A percentile compares a stretch with the other conserved stretches of the same genome.
Evolutionary conservation across 1,140 invertebrate species (phyloP).

Genomic region (Amyelois transitella): DNA sequence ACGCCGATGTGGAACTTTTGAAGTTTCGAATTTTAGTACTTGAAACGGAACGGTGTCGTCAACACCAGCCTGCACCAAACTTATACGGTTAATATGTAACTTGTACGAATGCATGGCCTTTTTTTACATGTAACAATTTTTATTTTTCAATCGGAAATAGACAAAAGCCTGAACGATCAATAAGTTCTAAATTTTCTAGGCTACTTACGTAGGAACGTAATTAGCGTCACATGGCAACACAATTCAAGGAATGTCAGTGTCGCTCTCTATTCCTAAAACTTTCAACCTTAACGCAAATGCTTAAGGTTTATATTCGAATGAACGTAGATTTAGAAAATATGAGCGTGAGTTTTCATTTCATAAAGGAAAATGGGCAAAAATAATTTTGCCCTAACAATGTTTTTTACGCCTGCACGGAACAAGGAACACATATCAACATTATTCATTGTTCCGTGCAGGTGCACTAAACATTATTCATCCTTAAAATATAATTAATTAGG

Average conservation of each 20-base stretch:
- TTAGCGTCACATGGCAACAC: not conserved
- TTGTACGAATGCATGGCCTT: too few species aligned
- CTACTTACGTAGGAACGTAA: too few species aligned
- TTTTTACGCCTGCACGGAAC: not conserved
- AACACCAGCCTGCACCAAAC: not conserved
- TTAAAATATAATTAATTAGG: too few species aligned
- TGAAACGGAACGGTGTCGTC: constrained; percentile 30
- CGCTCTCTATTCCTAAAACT: not conserved
- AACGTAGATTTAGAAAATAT: not conserved
- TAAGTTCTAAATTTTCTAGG: too few species aligned
- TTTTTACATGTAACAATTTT: too few species aligned
- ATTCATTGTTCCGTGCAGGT: not conserved
- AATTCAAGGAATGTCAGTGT: not conserved
- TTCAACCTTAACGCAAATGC: not conserved
- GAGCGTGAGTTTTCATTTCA: not conserved
- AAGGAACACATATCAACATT: not conserved
- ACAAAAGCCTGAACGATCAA: too few species aligned
- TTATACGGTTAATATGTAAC: not conserved
- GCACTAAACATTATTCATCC: not conserved
- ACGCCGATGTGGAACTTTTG: constrained; percentile 71
- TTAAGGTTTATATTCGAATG: not conserved
- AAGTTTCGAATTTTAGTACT: constrained; percentile 21
- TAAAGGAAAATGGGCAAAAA: not conserved
- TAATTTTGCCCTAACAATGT: not conserved
- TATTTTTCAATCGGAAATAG: too few species aligned